Evolutionary conservation across 2,797 vertebrate species (phyloP).

Genomic region (Arremon brunneinucha): DNA sequence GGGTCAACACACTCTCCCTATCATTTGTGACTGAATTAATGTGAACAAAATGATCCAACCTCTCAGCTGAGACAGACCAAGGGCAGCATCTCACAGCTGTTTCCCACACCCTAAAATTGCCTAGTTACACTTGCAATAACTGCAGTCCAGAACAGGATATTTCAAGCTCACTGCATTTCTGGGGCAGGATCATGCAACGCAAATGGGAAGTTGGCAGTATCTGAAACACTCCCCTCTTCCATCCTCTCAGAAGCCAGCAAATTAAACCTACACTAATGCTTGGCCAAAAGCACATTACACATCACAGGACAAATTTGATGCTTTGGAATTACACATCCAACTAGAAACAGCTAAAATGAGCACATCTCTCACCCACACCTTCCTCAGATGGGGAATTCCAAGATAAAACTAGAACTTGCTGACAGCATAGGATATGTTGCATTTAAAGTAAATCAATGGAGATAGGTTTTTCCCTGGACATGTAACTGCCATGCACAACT

Average conservation of each 20-base stretch:
- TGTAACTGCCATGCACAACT: background rate
- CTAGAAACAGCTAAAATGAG: background rate
- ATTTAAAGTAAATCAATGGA: background rate
- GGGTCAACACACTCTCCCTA: background rate
- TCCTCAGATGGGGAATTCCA: background rate
- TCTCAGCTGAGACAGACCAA: background rate
- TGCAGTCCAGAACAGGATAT: background rate
- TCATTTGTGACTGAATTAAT: background rate
- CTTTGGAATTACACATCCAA: background rate
- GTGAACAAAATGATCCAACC: background rate
- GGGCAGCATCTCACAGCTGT: background rate
- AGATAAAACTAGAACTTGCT: background rate
- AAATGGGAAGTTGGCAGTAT: background rate
- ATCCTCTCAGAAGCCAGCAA: background rate
- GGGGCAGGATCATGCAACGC: accelerated
- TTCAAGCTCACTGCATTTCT: background rate
- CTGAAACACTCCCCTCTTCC: background rate
- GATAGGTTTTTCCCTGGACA: background rate
- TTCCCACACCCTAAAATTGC: background rate
- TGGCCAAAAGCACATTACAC: background rate
- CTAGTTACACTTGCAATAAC: background rate
- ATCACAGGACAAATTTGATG: background rate
- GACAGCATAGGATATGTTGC: background rate
- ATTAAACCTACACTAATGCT: background rate
- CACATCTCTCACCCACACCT: background rate